Evolutionary conservation across 2,888 invertebrate species (phyloP), one percentile per base, ranked within the genome.

Genomic region (Marasmarcha lunaedactyla): DNA sequence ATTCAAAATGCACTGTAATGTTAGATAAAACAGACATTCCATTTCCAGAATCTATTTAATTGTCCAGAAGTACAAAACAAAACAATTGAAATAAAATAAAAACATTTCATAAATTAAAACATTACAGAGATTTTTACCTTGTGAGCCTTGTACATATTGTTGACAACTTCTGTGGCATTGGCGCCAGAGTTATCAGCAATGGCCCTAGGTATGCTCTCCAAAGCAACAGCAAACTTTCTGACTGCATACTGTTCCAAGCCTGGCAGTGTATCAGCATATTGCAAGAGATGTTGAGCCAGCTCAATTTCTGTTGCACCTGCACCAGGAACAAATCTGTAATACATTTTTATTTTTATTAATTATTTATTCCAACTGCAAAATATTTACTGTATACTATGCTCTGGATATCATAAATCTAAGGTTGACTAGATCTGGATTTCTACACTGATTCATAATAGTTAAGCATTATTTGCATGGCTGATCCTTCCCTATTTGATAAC

Each of bases 211-310:
- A 99, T 90, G 37, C 88, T 86, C 77, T 98, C 97, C 10, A 99
- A 81, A 1, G 98, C 95, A 0, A 87, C 84, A 7, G 93, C 93
- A 70, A 97, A 99, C 71, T 96, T 97, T 50, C 96, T 89, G 10
- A 98, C 94, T 9, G 98, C 94, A 73, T 99, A 99, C 63, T 99
- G 98, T 60, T 98, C 97, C 43, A 99, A 81, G 1, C 98, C 98
- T 1, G 97, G 94, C 41, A 95, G 85, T 4, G 94, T 95, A 59
- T 97, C 95, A 0, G 96, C 98, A 63, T 90, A 97, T 39, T 91
- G 88, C 4, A 92, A 85, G 11, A 99, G 86, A 59, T 92, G 91
- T 44, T 91, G 89, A 0, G 98, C 95, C 42, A 99, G 73, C 78
- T 97, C 96, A 40, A 98, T 91, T 85, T 99, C 99, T 1, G 90